Conservation (phyloP, 2,797 vertebrate species). For the Psittacula derbiana region DNA sequence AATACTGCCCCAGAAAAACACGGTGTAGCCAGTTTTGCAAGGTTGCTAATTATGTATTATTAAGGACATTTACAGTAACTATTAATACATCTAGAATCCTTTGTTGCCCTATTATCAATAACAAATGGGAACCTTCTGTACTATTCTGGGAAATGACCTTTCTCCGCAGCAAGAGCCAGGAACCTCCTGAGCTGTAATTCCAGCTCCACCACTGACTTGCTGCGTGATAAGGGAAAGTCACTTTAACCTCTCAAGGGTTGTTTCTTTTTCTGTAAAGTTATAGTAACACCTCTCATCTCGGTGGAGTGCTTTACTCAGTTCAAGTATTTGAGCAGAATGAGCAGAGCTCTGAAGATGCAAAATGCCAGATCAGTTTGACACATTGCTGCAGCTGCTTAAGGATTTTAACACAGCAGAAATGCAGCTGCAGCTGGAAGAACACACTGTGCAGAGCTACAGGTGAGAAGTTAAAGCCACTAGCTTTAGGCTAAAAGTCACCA, state of each 20-base stretch:
- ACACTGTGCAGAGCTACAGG: neutral
- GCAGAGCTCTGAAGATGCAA: neutral
- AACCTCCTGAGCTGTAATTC: conserved; percentile 40
- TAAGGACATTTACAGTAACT: neutral
- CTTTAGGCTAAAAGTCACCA: neutral
- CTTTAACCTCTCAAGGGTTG: conserved; percentile 17
- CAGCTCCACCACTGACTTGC: conserved; percentile 12
- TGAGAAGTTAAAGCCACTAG: neutral
- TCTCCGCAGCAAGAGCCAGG: conserved; percentile 3
- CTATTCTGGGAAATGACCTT: conserved; percentile 67
- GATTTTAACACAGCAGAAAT: neutral
- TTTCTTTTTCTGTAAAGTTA: neutral
- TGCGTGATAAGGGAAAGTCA: neutral
- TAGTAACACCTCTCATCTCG: neutral
- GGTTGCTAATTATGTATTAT: neutral
- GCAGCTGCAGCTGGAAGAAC: neutral
- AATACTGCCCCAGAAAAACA: neutral
- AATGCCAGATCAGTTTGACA: neutral
- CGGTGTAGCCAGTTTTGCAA: neutral
- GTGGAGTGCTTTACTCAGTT: neutral
- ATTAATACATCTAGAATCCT: conserved; percentile 38
- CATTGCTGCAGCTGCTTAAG: neutral
- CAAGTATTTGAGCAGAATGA: neutral
- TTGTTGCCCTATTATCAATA: conserved; percentile 58
- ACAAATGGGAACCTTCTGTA: neutral